A percentile compares a stretch with the other conserved stretches of the same genome.
Evolutionary conservation across 1,140 invertebrate genomes (phyloP).

Genomic region (Macrosteles quadrilineatus): DNA sequence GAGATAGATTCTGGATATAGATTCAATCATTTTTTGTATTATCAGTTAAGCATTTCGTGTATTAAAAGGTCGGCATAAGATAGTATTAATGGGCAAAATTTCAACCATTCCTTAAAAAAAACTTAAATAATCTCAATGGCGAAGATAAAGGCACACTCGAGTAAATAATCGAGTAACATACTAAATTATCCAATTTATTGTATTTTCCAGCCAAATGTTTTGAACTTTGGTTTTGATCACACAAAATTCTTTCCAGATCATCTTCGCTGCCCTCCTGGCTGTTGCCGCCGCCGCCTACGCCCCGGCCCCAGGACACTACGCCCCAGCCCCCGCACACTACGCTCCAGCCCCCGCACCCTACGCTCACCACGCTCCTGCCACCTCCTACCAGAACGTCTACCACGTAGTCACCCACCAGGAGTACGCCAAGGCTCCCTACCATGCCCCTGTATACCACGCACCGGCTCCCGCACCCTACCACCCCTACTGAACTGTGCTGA

Average conservation of each 20-base stretch:
- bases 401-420: conserved; percentile 17
- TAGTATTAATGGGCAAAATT: too few species aligned
- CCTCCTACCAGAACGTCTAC: conserved; percentile 46
- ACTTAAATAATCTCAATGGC: too few species aligned
- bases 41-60: too few species aligned
- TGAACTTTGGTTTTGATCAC: too few species aligned
- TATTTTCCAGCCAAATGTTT: too few species aligned
- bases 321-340: conserved; percentile 48
- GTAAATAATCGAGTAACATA: too few species aligned
- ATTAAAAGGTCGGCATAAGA: too few species aligned
- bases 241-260: conserved; percentile 43
- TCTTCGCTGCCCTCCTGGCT: conserved; percentile 54
- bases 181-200: too few species aligned
- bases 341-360: conserved; percentile 49
- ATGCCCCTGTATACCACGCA: background rate
- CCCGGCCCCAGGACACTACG: conserved; percentile 36
- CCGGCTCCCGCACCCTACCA: background rate
- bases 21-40: too few species aligned
- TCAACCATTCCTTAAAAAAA: too few species aligned
- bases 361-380: conserved; percentile 48
- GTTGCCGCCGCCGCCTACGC: conserved; percentile 51
- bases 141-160: too few species aligned
- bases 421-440: background rate
- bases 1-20: too few species aligned
- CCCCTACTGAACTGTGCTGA: background rate